Percentiles rank a stretch among this genome's conserved stretches.
Evolutionary conservation across 2,888 invertebrate species (phyloP).

Genomic region (Clepsis dumicolana): DNA sequence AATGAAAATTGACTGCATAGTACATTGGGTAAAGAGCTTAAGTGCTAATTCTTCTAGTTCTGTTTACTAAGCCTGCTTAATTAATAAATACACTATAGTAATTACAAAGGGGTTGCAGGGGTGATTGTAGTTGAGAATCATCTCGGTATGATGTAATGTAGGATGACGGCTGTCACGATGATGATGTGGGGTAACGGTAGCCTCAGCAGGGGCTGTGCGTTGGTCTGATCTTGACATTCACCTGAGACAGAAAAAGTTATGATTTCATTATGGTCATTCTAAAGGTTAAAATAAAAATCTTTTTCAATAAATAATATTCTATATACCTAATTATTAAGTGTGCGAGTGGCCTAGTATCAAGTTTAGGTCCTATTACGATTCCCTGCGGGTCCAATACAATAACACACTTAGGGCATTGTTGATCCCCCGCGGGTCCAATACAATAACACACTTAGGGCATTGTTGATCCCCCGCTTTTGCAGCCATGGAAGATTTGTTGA

Average conservation of each 20-base stretch:
- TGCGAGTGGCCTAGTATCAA: no score
- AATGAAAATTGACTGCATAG: constrained; percentile 42
- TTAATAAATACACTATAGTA: constrained; percentile 55
- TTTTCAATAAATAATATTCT: no score
- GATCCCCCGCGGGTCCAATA: no score
- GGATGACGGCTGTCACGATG: constrained; percentile 57
- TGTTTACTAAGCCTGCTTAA: constrained; percentile 42
- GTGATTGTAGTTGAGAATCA: constrained; percentile 65
- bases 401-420: no score
- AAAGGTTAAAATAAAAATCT: no score
- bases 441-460: no score
- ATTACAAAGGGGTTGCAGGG: constrained; percentile 60
- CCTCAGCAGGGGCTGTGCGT: constrained; percentile 62
- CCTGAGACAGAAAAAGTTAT: constrained; percentile 77
- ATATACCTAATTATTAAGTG: no score
- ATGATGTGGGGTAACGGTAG: constrained; percentile 60
- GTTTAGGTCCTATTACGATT: no score
- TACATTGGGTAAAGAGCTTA: constrained; percentile 38
- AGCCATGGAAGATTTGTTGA: no score
- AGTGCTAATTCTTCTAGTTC: constrained; percentile 30
- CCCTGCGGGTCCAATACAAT: no score
- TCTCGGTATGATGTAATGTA: constrained; percentile 74
- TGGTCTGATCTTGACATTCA: constrained; percentile 86
- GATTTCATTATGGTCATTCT: no score
- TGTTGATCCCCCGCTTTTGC: no score